Conservation (phyloP, 2,113 vertebrate species). For the Eurystomus gularis region DNA sequence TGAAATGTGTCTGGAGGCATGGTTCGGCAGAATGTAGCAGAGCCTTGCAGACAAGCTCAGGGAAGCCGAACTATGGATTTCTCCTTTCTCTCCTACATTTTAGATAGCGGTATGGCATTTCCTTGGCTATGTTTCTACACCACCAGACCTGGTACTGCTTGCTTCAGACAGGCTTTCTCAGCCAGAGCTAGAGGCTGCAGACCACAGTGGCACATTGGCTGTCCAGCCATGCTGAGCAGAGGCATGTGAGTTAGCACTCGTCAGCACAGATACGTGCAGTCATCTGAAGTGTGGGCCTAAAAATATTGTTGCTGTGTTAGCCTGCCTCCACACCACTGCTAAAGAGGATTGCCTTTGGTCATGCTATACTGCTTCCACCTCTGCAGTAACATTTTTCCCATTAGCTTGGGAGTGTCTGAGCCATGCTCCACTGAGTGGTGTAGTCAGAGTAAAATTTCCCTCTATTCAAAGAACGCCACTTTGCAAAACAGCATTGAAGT, state of each 20-base stretch:
- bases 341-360: not conserved
- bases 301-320: not conserved
- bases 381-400: not conserved
- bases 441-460: conserved; percentile 5
- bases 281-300: not conserved
- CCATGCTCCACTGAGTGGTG: not conserved
- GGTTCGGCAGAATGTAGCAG: not conserved
- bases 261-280: not conserved
- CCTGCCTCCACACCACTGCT: not conserved
- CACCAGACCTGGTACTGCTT: not conserved
- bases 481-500: not conserved
- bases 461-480: not conserved
- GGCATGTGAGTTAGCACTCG: not conserved
- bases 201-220: fast-evolving
- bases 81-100: not conserved
- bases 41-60: not conserved
- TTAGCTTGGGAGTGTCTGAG: not conserved
- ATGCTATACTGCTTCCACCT: not conserved
- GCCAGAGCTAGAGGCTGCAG: not conserved
- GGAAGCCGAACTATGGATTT: not conserved
- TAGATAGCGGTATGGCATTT: not conserved
- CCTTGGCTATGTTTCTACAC: not conserved
- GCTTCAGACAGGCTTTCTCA: not conserved
- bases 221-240: not conserved
- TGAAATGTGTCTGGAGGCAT: not conserved